Percentiles rank a stretch among this genome's conserved stretches.
Conservation (phyloP, 2,113 vertebrate genomes). For the Poicephalus meyeri region DNA sequence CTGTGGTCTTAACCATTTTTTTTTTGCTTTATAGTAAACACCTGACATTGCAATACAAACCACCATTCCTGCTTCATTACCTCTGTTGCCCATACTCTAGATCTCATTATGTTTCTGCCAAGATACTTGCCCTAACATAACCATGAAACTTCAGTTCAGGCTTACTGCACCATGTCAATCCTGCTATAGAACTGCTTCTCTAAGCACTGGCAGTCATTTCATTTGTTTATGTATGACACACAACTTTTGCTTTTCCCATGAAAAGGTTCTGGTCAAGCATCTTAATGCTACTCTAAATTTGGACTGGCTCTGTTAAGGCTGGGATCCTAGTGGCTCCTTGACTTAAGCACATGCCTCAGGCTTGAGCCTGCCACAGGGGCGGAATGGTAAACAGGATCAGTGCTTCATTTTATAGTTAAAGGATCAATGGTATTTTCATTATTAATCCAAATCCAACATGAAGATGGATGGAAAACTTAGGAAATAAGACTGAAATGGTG, state of each 20-base stretch:
- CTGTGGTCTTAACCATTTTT: neutral
- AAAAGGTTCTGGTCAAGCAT: neutral
- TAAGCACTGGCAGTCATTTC: neutral
- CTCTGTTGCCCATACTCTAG: neutral
- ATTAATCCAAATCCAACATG: neutral
- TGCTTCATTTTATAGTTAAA: neutral
- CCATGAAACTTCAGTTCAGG: neutral
- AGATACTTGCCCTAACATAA: neutral
- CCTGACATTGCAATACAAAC: neutral
- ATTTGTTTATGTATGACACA: neutral
- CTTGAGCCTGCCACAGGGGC: neutral
- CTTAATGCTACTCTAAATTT: neutral
- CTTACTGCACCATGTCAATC: neutral
- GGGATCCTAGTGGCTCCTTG: neutral
- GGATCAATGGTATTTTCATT: neutral
- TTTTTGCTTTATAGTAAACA: neutral
- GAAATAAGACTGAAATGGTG: neutral
- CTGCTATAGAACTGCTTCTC: neutral
- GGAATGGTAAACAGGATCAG: neutral
- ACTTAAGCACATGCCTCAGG: neutral
- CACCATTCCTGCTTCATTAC: neutral
- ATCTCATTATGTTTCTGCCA: neutral
- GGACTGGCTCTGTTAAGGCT: neutral
- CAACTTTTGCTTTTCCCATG: neutral
- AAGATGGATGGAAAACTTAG: neutral